A percentile compares a stretch with the other conserved stretches of the same genome.
These are phyloP conservation scores for Syrrhaptes paradoxus DNA, from an alignment of 2,113 vertebrate species.

Conservation along the genomic window DNA sequence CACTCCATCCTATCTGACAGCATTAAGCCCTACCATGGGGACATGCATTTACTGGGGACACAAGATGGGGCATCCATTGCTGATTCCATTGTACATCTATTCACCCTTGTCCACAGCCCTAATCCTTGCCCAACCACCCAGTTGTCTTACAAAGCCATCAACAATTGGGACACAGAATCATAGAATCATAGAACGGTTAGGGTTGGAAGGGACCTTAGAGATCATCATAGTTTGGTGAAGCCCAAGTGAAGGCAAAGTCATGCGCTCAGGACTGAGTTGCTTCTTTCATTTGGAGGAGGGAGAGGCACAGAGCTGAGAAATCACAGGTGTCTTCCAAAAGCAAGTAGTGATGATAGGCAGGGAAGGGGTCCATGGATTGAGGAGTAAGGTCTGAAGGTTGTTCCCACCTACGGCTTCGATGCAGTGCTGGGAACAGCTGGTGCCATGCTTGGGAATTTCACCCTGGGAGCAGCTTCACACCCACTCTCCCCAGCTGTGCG, in stretches of 20 bases:
- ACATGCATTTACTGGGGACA: background rate
- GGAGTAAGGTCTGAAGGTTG: background rate
- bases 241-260: background rate
- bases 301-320: background rate
- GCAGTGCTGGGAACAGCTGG: background rate
- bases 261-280: rapidly evolving
- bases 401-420: background rate
- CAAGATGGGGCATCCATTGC: background rate
- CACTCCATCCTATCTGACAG: background rate
- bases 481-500: background rate
- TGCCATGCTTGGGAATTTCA: constrained; percentile 12
- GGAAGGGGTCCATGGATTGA: background rate
- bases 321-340: background rate
- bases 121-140: background rate
- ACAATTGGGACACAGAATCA: too few relatives aligned
- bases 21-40: background rate
- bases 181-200: too few relatives aligned
- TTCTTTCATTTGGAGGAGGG: background rate
- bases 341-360: background rate
- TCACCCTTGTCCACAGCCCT: background rate
- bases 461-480: background rate
- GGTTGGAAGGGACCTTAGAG: too few relatives aligned
- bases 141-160: background rate
- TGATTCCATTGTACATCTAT: background rate
- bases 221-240: background rate